Evolutionary conservation across 1,140 invertebrate species (phyloP), one percentile per base, ranked within the genome.

Genomic region (Solen grandis): DNA sequence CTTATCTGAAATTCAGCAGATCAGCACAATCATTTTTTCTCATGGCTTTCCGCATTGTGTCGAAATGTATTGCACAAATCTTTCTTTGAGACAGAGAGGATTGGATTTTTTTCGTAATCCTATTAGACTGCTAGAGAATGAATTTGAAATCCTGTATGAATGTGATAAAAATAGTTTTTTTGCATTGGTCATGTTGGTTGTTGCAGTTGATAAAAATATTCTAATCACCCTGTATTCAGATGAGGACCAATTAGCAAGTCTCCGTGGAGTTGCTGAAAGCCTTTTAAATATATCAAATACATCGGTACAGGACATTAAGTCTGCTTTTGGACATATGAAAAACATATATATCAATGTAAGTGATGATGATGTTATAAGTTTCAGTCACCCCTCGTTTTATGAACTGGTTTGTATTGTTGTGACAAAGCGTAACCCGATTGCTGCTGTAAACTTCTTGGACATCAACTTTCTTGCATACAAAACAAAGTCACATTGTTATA

Each of bases 31-130:
- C 59, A n/a, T n/a, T n/a, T n/a, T 35, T 3, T 35, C 59, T 62
- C 59, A 62, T 35, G 59, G 59, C 1, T 62, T 62, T 33, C 29
- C 59, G 5, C 59, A 62, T 35, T 62, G 59, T 62, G 59, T 33
- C n/a, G 59, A 62, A 35, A 5, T 62, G 31, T 62, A 62, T 27
- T 62, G 59, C 22, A 62, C 59, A 31, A 35, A 62, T 14, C 59
- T 35, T 2, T 35, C 33, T 35, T 62, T 31, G 31, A 4, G 4
- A 35, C 1, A n/a, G 5, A 62, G 14, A n/a, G 59, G 59, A 14
- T 35, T 62, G 33, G 16, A 31, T 25, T 62, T 62, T 35, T 62
- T 62, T 35, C 3, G 5, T 5, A 35, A 13, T 8, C 59, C 59
- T 1, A 25, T 62, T 5, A 35, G 31, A 35, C 31, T n/a, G 19